A percentile compares a stretch with the other conserved stretches of the same genome.
Evolutionary conservation across 1,140 invertebrate genomes (phyloP).

Genomic region (Euglossa dilemma): DNA sequence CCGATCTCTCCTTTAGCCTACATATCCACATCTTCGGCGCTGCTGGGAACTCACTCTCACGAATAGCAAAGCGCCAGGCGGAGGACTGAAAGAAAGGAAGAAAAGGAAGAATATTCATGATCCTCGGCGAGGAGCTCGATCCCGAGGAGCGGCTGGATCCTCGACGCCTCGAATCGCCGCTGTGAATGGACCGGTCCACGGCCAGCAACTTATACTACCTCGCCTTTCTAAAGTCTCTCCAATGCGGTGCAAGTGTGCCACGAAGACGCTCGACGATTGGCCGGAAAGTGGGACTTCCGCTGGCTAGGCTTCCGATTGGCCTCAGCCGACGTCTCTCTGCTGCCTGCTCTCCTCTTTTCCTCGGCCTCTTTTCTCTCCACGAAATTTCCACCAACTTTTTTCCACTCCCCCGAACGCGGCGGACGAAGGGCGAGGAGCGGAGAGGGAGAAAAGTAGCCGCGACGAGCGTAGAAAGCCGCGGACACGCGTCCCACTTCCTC

Average conservation of each 20-base stretch:
- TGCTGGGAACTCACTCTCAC: background rate
- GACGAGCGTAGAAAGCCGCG: constrained; percentile 50
- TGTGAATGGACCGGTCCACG: constrained; percentile 42
- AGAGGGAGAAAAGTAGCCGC: constrained; percentile 3
- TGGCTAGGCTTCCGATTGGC: constrained; percentile 42
- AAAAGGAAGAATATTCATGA: background rate
- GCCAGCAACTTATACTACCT: constrained; percentile 71
- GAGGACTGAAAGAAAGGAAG: background rate
- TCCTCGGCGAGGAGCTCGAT: no score
- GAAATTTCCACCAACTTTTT: constrained; percentile 41
- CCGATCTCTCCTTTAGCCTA: constrained; percentile 18
- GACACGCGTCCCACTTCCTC: constrained; percentile 57
- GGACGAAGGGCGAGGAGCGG: background rate
- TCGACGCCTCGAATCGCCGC: constrained; percentile 1
- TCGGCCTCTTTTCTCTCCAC: constrained; percentile 25
- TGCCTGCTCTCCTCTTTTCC: constrained; percentile 3
- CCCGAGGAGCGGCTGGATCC: background rate
- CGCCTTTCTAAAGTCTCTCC: constrained; percentile 66
- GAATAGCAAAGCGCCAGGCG: background rate
- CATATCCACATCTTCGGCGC: background rate
- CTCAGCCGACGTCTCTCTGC: background rate
- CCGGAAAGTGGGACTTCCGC: constrained; percentile 65
- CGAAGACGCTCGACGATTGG: constrained; percentile 65
- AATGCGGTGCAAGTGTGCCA: constrained; percentile 73
- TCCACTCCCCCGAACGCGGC: background rate